Conservation (phyloP, 1,140 invertebrate species). For the Magallana ariakensis region DNA sequence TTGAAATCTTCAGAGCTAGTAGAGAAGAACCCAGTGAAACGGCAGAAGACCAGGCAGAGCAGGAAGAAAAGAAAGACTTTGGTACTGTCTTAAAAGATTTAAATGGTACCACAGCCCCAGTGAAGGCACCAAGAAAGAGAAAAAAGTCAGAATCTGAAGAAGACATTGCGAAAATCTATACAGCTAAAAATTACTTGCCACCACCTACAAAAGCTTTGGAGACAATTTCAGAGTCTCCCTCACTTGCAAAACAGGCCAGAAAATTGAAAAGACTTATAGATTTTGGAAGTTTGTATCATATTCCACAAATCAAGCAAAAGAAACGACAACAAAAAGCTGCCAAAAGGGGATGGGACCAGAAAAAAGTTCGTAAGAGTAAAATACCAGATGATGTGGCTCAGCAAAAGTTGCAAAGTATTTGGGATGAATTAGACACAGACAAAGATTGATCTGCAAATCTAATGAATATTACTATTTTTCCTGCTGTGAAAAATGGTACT, state of each 20-base stretch:
- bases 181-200: not conserved
- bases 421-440: conserved; percentile 8
- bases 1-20: not conserved
- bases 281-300: conserved; percentile 22
- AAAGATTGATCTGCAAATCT: not conserved
- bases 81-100: not conserved
- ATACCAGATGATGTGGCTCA: conserved; percentile 6
- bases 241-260: not conserved
- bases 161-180: conserved; percentile 16
- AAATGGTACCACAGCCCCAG: not conserved
- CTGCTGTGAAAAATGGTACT: no score
- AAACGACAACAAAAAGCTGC: conserved; percentile 21
- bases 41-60: not conserved
- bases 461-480: no score
- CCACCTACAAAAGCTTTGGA: not conserved
- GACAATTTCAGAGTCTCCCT: conserved; percentile 11
- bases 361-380: not conserved
- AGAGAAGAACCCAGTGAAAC: not conserved
- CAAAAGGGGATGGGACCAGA: conserved; percentile 17
- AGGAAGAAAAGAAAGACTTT: not conserved
- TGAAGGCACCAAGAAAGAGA: not conserved
- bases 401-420: conserved; percentile 29
- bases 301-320: conserved; percentile 1
- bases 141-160: not conserved
- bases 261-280: conserved; percentile 19